These are phyloP conservation scores for Drosophila suboccidentalis DNA, from an alignment of 2,888 invertebrate genomes.

Conservation along the genomic window DNA sequence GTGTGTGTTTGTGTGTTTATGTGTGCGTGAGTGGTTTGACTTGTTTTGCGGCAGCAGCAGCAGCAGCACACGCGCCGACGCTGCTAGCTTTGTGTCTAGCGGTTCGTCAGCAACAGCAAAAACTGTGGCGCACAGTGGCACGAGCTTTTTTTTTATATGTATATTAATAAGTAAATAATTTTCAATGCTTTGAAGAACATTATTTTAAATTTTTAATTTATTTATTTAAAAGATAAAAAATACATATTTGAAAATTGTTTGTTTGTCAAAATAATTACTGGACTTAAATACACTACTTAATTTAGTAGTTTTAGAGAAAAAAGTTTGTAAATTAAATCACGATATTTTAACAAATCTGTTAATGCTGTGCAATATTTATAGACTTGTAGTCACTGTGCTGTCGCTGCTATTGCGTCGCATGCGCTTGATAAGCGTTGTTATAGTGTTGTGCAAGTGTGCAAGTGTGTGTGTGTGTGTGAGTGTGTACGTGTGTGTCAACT, in stretches of 20 bases:
- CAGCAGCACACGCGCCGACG: constrained; percentile 74
- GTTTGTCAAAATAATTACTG: no score
- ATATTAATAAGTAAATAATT: constrained; percentile 2
- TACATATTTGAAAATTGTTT: no score
- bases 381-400: constrained; percentile 53
- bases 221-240: no score
- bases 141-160: constrained; percentile 22
- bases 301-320: no score
- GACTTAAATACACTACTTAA: no score
- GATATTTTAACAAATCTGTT: not conserved
- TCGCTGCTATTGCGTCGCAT: constrained; percentile 69
- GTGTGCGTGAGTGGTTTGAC: constrained; percentile 75
- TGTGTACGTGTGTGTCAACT: constrained; percentile 60
- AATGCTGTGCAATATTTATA: constrained; percentile 22
- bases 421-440: constrained; percentile 67
- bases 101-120: constrained; percentile 60
- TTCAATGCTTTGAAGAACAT: no score
- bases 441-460: constrained; percentile 33
- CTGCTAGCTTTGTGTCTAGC: constrained; percentile 65
- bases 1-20: not conserved
- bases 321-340: no score
- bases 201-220: no score
- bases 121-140: constrained; percentile 70
- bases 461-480: constrained; percentile 25
- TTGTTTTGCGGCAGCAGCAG: constrained; percentile 74